Base-by-base conservation (phyloP, 2,113 vertebrate genomes). In the Carollia perspicillata region DNA sequence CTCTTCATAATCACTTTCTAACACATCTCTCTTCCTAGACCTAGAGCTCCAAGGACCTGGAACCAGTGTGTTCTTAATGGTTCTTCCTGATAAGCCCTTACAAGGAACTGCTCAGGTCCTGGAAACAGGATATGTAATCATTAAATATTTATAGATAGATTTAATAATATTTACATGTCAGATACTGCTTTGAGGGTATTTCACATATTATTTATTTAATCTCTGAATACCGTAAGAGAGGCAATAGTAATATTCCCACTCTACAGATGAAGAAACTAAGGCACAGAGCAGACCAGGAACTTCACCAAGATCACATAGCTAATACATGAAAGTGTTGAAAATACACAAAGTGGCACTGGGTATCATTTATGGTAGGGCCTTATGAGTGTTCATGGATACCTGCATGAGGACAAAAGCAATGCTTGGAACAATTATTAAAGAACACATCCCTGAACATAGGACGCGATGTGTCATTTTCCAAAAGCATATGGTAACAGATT, bases 141-240 rank as follows among this genome's bases (percentile, higher is more conserved):
- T 69, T 44, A 93, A 95, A 71, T 77, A 86, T 66, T 18, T 92
- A 47, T 42, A 63, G 35, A 51, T 58, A 86, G 84, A 94, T 74
- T 69, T 87, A 87, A 74, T 37, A 58, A 87, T 63, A 93, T 80
- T 93, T 77, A 78, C 3, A 66, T 58, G 13, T 71, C 23, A 85
- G 22, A 68, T 75, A 60, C 10, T 47, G 18, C 35, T 87, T 58
- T 87, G 22, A 91, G 13, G 55, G 30, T 80, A 51, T 63, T 75
- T 80, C 6, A 78, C 7, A 91, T 33, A 44, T 13, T 60, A 84
- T 65, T 81, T 44, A 44, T 49, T 93, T 86, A 71, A 37, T 68
- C 22, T 84, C 72, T 71, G 33, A 92, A 90, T 7, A 58, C 51
- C 40, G 47, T 53, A 40, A 85, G 44, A 35, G 16, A 74, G 33